phyloP scores from a whole-genome alignment of 2,888 invertebrate genomes.

The Tipula helvola region DNA sequence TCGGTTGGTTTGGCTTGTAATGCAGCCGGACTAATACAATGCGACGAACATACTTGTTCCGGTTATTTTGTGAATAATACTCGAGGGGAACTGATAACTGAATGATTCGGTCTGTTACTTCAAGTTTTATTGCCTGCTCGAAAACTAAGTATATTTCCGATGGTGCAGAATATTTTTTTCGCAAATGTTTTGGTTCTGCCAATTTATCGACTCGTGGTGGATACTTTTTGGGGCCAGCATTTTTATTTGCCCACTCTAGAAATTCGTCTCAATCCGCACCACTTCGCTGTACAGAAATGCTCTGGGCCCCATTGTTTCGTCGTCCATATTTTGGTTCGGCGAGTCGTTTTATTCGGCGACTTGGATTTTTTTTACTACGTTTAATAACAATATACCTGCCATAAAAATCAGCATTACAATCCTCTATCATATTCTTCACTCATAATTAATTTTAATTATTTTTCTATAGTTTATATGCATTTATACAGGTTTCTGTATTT shows the following conservation, averaged over 20 bases:
- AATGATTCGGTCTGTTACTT: not conserved
- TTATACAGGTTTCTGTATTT: no score
- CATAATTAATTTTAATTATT: not conserved
- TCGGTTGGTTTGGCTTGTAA: not conserved
- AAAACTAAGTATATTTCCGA: not conserved
- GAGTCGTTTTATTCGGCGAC: not conserved
- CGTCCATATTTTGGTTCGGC: not conserved
- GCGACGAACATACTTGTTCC: not conserved
- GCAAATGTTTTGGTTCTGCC: not conserved
- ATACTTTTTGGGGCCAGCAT: not conserved
- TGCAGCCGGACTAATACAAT: not conserved
- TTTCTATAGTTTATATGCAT: no score
- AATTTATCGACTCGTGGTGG: not conserved
- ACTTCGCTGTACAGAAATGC: not conserved
- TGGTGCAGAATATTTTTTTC: not conserved
- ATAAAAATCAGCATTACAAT: not conserved
- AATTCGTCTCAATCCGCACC: not conserved
- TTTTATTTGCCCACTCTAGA: not conserved
- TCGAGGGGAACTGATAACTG: not conserved
- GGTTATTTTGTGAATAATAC: not conserved
- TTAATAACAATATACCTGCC: not conserved
- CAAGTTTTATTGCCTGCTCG: not conserved
- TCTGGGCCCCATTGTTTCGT: not conserved
- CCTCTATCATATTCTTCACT: not conserved
- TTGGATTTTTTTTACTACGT: not conserved